Percentiles rank a stretch among this genome's conserved stretches.
Conservation (phyloP, 92 coral and sea anemone species). For the Pocillopora meandrina region DNA sequence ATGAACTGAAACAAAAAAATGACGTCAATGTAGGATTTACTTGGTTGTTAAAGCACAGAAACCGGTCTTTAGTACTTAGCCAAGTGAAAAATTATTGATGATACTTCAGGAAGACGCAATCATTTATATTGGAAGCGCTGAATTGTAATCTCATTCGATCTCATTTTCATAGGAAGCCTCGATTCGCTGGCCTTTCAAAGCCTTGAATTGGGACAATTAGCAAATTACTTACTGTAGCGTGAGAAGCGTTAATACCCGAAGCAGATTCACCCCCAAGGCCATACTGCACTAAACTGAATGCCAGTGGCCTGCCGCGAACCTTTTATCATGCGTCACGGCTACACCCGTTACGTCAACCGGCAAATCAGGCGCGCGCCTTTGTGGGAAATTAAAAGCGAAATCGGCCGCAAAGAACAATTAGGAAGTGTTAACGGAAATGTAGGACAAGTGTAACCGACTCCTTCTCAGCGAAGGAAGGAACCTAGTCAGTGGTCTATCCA, state of each 20-base stretch:
- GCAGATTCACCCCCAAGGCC: constrained; percentile 32
- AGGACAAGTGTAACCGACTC: constrained; percentile 82
- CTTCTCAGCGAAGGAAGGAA: constrained; percentile 71
- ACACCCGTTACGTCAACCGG: constrained; percentile 67
- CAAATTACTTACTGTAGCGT: constrained; percentile 30
- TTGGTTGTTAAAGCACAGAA: constrained; percentile 14
- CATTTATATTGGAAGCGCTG: constrained; percentile 12
- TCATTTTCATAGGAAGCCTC: constrained; percentile 21
- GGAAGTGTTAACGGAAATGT: constrained; percentile 97
- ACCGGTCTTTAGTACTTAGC: constrained; percentile 20
- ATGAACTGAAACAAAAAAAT: constrained; percentile 27
- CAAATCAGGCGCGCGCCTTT: constrained; percentile 73
- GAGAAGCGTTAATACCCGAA: constrained; percentile 24
- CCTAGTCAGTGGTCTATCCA: constrained; percentile 46
- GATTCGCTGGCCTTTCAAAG: background rate
- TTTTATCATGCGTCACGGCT: constrained; percentile 76
- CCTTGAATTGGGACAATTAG: constrained; percentile 11
- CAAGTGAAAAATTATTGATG: constrained; percentile 43
- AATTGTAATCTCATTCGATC: constrained; percentile 22
- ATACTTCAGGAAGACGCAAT: constrained; percentile 36
- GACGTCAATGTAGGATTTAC: constrained; percentile 20
- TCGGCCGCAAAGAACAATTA: constrained; percentile 72
- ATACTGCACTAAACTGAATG: constrained; percentile 41
- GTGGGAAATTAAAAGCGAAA: constrained; percentile 71
- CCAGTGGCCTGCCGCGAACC: constrained; percentile 51